Base-by-base conservation (phyloP, 2,797 vertebrate genomes). In the Chanos chanos region DNA sequence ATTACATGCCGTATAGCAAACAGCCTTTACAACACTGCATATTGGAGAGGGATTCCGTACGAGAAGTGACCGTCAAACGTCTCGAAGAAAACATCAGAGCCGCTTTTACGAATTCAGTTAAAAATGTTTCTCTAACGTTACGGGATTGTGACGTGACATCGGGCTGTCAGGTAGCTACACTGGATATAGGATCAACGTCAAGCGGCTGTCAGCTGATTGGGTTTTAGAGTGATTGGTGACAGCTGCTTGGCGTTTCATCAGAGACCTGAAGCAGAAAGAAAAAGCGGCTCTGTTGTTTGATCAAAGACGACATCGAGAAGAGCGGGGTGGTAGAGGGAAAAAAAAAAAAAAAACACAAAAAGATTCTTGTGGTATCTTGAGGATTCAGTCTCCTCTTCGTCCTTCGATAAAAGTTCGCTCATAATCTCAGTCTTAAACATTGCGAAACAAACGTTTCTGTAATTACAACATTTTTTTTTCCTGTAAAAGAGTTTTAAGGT, bases 141-240 rank as follows among this genome's bases (percentile, higher is more conserved):
- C 36, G 18, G 33, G 28, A 49, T 28, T 59, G 10, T 43, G n/a
- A n/a, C n/a, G n/a, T n/a, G n/a, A n/a, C n/a, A n/a, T n/a, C n/a
- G n/a, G n/a, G n/a, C n/a, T n/a, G n/a, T n/a, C n/a, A n/a, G n/a
- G n/a, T n/a, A n/a, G n/a, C n/a, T 64, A 48, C 34, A 7, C 47
- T 16, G 36, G 37, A 28, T 43, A 28, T 27, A 50, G 21, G n/a
- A 18, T 52, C 41, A 18, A 10, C 10, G 25, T 57, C 47, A 43
- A 31, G 12, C 33, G 19, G 44, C 79, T 70, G 76, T 74, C 77
- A 15, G 54, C 41, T 83, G 80, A 84, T 83, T 82, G 79, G 36
- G 58, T 89, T 89, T 89, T n/a, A n/a, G n/a, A 93, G 90, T 82
- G 81, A 79, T 79, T 82, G 70, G 28, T 4, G 77, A 81, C 81